Base-by-base conservation (phyloP, 2,888 invertebrate species). In the Ochropleura plecta region DNA sequence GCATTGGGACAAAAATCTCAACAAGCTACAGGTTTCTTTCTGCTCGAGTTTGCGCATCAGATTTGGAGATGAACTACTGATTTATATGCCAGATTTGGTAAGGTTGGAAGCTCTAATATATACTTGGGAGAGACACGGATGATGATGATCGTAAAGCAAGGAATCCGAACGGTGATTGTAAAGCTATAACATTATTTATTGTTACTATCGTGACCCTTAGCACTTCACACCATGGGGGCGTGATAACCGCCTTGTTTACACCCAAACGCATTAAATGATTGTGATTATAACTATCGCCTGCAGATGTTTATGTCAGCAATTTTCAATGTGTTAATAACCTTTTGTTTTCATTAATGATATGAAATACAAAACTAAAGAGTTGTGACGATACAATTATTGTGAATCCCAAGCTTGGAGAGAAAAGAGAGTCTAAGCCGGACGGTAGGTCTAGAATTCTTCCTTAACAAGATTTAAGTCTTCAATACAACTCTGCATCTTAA, bases 1-100 rank as follows among this genome's bases (percentile, higher is more conserved):
- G 85, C 85, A 82, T 84, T 84, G 68, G 72, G 64, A 81, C 77
- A 71, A 70, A 81, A 84, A 81, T 81, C 81, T 73, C 72, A 65
- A 69, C 59, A 66, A 60, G 68, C 73, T 62, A 81, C 82, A 84
- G 64, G 67, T 73, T 84, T 75, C 59, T 53, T 49, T 65, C 42
- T 59, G 62, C 49, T 59, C 10, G 67, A 76, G 72, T 73, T 76
- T 81, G 77, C 73, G 82, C 85, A 76, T 73, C 48, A 57, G 42
- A 73, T 76, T 70, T 59, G 42, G 55, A 18, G n/a, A 3, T 46
- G 7, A 66, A 69, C 30, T 69, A 30, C 68, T 57, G 44, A 55
- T 59, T 44, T 44, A 48, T 51, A 53, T 40, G n/a, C 8, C 5
- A 53, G 6, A 48, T 48, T 20, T 64, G n/a, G 16, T 55, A 46